phyloP scores from a whole-genome alignment of 2,888 invertebrate genomes.

The Mythimna albipuncta region DNA sequence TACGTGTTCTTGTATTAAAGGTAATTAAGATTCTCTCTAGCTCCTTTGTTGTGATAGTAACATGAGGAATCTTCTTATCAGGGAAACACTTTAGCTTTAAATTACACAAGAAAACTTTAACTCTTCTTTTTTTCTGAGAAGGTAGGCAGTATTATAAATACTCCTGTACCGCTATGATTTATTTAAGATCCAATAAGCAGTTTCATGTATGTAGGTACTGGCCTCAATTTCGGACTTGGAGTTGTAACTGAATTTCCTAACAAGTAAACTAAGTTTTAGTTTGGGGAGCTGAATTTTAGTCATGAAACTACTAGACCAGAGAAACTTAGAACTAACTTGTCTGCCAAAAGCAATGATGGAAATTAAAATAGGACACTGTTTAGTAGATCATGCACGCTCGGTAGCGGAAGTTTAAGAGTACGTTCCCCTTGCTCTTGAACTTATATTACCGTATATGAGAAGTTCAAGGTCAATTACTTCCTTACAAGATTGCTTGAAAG shows the following conservation, averaged over 20 bases:
- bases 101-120: slow-evolving; percentile 1
- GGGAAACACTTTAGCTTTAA: slow-evolving; percentile 21
- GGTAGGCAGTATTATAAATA: neutral
- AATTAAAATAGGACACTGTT: neutral
- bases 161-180: neutral
- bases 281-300: slow-evolving; percentile 2
- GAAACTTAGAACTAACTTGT: neutral
- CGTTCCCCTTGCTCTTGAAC: no score
- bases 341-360: neutral
- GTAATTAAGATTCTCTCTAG: slow-evolving; percentile 51
- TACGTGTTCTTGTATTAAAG: slow-evolving; percentile 28
- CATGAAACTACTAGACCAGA: neutral
- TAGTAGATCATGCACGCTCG: neutral
- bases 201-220: neutral
- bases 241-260: slow-evolving; percentile 10
- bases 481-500: no score
- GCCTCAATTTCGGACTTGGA: neutral
- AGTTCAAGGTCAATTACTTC: no score
- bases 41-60: slow-evolving; percentile 36
- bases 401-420: neutral
- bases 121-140: neutral
- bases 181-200: neutral
- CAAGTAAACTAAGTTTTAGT: slow-evolving; percentile 14
- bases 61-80: slow-evolving; percentile 13
- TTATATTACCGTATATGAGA: no score